Conservation (phyloP, 2,113 vertebrate species). For the Atractosteus spatula region DNA sequence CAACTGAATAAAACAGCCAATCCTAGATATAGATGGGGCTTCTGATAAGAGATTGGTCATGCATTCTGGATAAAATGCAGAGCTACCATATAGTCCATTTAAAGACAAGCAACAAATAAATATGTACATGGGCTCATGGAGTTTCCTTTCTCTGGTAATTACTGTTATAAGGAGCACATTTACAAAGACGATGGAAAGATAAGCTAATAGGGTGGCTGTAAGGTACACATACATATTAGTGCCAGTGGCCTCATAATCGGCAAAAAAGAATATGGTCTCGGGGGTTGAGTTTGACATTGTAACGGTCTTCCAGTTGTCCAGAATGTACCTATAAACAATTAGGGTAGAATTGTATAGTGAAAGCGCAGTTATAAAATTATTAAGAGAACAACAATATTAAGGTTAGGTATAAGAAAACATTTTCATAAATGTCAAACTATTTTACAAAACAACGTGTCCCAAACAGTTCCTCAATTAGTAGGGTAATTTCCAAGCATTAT, state of each 20-base stretch:
- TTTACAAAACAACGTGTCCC: too few relatives aligned
- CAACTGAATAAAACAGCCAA: constrained; percentile 23
- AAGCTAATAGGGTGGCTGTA: neutral
- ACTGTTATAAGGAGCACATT: neutral
- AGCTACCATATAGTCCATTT: constrained; percentile 9
- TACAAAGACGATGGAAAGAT: neutral
- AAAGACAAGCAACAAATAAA: constrained; percentile 21
- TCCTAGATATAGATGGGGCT: constrained; percentile 23
- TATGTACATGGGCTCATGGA: constrained; percentile 35
- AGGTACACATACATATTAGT: neutral
- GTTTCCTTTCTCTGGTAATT: constrained; percentile 2
- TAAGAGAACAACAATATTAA: too few relatives aligned
- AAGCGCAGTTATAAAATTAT: too few relatives aligned
- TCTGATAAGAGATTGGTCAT: constrained; percentile 17
- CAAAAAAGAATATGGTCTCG: neutral
- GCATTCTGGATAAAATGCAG: constrained; percentile 35
- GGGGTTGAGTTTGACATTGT: too few relatives aligned
- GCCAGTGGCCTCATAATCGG: neutral
- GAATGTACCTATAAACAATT: too few relatives aligned
- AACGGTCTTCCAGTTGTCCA: too few relatives aligned
- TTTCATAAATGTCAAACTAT: too few relatives aligned
- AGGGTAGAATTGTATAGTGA: too few relatives aligned
- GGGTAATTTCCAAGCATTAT: too few relatives aligned
- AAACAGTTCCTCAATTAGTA: too few relatives aligned
- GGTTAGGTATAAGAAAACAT: too few relatives aligned